phyloP scores from a whole-genome alignment of 2,888 invertebrate genomes.

The Oscheius sp. region DNA sequence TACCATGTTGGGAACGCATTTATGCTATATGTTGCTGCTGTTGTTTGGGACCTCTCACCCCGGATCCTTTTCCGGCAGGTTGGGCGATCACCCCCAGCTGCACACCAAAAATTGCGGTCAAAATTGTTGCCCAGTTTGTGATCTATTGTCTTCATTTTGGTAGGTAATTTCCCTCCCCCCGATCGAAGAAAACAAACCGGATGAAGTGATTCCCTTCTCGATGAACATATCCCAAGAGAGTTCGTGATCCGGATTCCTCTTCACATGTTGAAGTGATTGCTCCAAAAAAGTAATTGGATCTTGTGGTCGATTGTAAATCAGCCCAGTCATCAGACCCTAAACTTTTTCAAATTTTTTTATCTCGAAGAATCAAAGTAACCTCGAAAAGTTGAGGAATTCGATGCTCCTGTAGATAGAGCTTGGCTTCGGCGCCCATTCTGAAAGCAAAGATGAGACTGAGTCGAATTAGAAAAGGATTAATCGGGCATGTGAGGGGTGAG shows the following conservation, averaged over 20 bases:
- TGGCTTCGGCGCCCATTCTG: slow-evolving; percentile 72
- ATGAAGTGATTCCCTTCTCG: slow-evolving; percentile 20
- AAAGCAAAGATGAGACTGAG: too few species aligned
- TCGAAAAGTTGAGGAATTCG: slow-evolving; percentile 73
- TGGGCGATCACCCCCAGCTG: neutral
- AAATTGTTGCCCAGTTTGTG: neutral
- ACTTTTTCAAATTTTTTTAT: neutral
- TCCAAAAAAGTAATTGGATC: slow-evolving; percentile 71
- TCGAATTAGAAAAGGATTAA: too few species aligned
- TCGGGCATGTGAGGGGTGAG: too few species aligned
- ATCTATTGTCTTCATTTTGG: neutral
- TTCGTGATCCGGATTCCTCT: slow-evolving; percentile 33
- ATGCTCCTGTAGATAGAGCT: slow-evolving; percentile 72
- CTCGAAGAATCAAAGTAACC: slow-evolving; percentile 61
- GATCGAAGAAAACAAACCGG: slow-evolving; percentile 6
- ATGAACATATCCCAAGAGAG: slow-evolving; percentile 57
- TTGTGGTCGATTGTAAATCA: slow-evolving; percentile 73
- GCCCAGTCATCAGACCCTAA: slow-evolving; percentile 74
- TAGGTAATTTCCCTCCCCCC: neutral
- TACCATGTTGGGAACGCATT: neutral
- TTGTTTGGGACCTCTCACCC: neutral
- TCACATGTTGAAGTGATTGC: slow-evolving; percentile 45
- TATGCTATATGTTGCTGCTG: neutral
- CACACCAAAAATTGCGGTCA: neutral
- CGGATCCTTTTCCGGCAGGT: slow-evolving; percentile 19